phyloP scores from a whole-genome alignment of 2,113 vertebrate genomes.

The Struthidea cinerea region DNA sequence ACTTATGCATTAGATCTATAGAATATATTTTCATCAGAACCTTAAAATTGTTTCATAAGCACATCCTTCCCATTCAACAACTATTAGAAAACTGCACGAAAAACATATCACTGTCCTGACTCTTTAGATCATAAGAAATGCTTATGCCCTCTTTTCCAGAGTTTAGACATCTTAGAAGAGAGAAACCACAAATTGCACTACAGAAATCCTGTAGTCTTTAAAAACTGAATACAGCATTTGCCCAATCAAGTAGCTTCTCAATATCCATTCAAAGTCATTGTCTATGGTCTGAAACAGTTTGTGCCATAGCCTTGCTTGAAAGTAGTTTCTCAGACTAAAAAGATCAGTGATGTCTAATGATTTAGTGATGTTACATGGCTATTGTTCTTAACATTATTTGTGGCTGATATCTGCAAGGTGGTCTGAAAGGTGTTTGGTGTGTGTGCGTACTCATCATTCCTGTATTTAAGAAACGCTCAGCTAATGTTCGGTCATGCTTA shows the following conservation, averaged over 20 bases:
- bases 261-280: neutral
- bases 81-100: neutral
- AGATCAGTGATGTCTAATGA: neutral
- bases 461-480: neutral
- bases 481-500: constrained; percentile 55
- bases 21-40: neutral
- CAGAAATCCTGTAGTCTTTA: neutral
- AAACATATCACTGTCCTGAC: neutral
- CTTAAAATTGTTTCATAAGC: neutral
- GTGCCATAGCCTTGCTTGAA: neutral
- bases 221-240: neutral
- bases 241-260: neutral
- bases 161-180: neutral
- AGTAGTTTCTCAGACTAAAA: neutral
- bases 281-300: neutral
- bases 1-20: neutral
- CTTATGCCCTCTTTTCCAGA: neutral
- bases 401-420: neutral
- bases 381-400: neutral
- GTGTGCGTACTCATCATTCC: neutral
- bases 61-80: neutral
- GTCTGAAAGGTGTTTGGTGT: neutral
- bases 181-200: neutral
- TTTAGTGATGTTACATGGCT: neutral
- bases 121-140: neutral